phyloP scores from a whole-genome alignment of 2,888 invertebrate genomes.

The Rhaphigaster nebulosa region DNA sequence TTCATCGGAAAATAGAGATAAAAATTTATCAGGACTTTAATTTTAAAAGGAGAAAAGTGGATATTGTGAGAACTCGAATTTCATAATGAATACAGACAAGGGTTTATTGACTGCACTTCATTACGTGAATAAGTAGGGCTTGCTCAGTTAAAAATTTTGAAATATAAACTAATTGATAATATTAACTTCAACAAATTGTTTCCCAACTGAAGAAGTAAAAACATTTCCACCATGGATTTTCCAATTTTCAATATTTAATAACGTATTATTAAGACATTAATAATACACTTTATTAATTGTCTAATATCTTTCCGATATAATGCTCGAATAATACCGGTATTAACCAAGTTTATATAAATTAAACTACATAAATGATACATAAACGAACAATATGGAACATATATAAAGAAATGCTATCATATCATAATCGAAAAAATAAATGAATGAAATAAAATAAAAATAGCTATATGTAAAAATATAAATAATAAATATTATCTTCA shows the following conservation, averaged over 20 bases:
- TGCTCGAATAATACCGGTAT: no score
- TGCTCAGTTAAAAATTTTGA: background rate
- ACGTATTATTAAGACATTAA: no score
- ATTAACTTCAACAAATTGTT: background rate
- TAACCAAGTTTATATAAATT: no score
- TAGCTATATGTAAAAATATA: no score
- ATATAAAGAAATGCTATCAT: no score
- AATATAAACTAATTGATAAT: background rate
- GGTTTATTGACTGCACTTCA: background rate
- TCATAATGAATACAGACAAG: background rate
- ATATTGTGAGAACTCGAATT: background rate
- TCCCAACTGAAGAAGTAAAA: background rate
- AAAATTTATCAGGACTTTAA: background rate
- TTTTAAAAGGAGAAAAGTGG: background rate
- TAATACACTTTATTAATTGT: no score
- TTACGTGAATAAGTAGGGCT: background rate
- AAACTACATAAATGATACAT: no score
- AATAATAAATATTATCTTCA: no score
- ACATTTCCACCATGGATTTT: background rate
- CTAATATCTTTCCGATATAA: no score
- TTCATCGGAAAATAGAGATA: background rate
- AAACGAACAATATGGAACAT: no score
- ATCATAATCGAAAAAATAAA: no score
- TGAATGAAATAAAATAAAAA: no score
- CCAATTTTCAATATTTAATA: background rate